Conservation (phyloP, 1,140 invertebrate species). For the Hypothenemus hampei region DNA sequence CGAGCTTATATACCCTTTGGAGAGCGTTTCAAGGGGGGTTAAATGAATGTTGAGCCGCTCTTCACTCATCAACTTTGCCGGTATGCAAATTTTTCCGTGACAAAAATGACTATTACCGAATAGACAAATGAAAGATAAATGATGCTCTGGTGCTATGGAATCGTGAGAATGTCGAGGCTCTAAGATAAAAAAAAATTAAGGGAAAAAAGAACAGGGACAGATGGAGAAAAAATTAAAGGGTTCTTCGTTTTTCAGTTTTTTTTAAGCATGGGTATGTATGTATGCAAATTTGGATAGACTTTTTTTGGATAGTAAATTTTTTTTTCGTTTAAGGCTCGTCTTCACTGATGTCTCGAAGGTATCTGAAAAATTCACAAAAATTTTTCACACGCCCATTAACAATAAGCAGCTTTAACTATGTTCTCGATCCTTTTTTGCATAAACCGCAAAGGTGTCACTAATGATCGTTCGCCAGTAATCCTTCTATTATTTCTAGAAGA, state of each 20-base stretch:
- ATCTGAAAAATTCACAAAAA: too few species aligned
- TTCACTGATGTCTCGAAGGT: too few species aligned
- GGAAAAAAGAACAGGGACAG: conserved; percentile 18
- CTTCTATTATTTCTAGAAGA: conserved; percentile 21
- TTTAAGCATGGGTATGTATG: not conserved
- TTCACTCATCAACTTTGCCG: conserved; percentile 23
- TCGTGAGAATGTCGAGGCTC: conserved; percentile 26
- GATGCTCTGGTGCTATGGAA: conserved; percentile 27
- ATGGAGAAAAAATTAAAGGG: conserved; percentile 30
- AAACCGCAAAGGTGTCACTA: conserved; percentile 28
- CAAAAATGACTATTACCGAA: conserved; percentile 32
- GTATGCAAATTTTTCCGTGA: conserved; percentile 31
- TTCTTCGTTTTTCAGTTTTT: conserved; percentile 18
- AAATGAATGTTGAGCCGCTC: conserved; percentile 2
- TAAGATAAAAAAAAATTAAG: conserved; percentile 29
- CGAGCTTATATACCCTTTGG: too few species aligned
- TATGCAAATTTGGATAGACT: not conserved
- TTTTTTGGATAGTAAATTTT: not conserved
- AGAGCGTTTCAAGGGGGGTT: too few species aligned
- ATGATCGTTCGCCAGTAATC: conserved; percentile 26
- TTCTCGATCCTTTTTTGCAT: conserved; percentile 25
- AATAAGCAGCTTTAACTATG: too few species aligned
- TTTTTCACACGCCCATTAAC: conserved; percentile 30
- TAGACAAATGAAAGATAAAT: conserved; percentile 35
- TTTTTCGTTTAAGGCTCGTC: not conserved